These are phyloP conservation scores for Antechinus stuartii DNA, from an alignment of 2,113 vertebrate genomes.

Conservation along the genomic window DNA sequence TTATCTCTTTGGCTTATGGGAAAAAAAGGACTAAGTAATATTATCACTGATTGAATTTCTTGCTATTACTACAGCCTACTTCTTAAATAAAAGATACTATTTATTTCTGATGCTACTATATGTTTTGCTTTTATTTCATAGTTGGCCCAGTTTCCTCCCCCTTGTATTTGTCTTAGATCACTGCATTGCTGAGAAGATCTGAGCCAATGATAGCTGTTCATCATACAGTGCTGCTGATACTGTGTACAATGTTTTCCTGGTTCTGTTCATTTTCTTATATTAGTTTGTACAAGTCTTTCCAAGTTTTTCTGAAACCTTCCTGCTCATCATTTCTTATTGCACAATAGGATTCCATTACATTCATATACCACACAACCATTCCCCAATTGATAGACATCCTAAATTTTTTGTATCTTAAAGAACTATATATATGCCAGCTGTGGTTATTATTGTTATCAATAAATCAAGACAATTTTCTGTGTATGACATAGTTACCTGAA, in stretches of 20 bases:
- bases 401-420: background rate
- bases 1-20: background rate
- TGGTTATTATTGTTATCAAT: background rate
- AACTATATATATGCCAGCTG: background rate
- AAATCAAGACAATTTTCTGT: background rate
- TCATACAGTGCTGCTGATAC: too few relatives aligned
- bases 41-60: background rate
- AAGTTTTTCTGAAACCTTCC: too few relatives aligned
- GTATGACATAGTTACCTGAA: background rate
- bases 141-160: background rate
- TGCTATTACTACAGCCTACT: background rate
- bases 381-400: too few relatives aligned
- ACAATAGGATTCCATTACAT: too few relatives aligned
- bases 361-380: too few relatives aligned
- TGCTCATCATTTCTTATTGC: too few relatives aligned
- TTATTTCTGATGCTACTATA: background rate
- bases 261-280: too few relatives aligned
- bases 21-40: background rate
- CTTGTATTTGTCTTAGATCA: background rate
- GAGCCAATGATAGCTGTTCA: too few relatives aligned
- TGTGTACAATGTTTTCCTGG: too few relatives aligned
- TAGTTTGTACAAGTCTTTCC: too few relatives aligned
- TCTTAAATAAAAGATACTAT: background rate
- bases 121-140: background rate
- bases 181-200: too few relatives aligned